These are phyloP conservation scores for Panzeria rudis DNA, from an alignment of 2,888 invertebrate genomes.

Conservation along the genomic window DNA sequence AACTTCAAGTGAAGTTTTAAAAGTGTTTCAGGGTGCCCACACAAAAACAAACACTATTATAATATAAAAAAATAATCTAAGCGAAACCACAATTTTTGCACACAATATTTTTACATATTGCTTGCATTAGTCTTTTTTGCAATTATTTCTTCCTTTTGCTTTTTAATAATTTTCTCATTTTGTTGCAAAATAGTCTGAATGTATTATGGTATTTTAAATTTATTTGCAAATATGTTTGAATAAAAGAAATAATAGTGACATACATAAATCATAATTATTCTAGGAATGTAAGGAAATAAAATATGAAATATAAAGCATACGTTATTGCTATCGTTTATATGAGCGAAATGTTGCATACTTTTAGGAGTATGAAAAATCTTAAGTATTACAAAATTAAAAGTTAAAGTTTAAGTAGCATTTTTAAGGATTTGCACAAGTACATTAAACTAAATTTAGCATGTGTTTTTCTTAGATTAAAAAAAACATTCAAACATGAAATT, in stretches of 20 bases:
- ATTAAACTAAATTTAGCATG: not conserved
- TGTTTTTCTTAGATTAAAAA: not conserved
- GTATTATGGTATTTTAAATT: not conserved
- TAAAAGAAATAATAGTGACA: not conserved
- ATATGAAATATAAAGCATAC: not conserved
- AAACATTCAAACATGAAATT: too few species aligned
- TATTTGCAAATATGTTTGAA: not conserved
- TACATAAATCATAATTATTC: not conserved
- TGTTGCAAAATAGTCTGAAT: slow-evolving; percentile 2
- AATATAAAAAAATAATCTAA: slow-evolving; percentile 17
- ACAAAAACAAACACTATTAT: not conserved
- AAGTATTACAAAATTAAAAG: not conserved
- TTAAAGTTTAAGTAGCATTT: not conserved
- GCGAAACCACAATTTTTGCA: slow-evolving; percentile 48
- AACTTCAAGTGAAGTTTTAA: slow-evolving; percentile 67
- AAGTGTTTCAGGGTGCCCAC: slow-evolving; percentile 49
- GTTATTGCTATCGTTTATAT: not conserved
- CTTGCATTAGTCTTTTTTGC: slow-evolving; percentile 49
- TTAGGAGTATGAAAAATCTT: not conserved
- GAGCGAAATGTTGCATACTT: slow-evolving; percentile 22
- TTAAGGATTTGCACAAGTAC: not conserved
- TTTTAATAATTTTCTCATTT: not conserved
- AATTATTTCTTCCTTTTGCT: not conserved
- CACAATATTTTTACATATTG: slow-evolving; percentile 45
- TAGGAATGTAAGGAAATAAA: slow-evolving; percentile 7